Base-by-base conservation (phyloP, 2,888 invertebrate genomes). In the Schrankia costaestrigalis region DNA sequence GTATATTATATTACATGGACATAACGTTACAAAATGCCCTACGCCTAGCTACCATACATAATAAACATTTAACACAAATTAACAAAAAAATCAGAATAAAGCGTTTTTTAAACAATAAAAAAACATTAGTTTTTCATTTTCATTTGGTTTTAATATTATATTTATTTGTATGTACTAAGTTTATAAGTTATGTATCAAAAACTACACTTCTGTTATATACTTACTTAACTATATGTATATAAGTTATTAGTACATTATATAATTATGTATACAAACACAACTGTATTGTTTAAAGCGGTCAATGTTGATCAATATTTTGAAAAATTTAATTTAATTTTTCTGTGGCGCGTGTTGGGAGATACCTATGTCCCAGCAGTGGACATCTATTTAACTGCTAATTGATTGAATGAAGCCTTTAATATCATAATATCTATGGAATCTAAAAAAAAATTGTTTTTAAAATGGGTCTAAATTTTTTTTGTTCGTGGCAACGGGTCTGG, bases 161-260 rank as follows among this genome's bases (percentile, higher is more conserved):
- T 32, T 19, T 19, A 18, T 24, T 28, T 13, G 17, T 8, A 10
- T 30, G 26, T 11, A 26, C 23, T 31, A 28, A 33, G 0, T 11
- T 22, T 29, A 32, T 9, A 11, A 41, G 37, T 44, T 46, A 44
- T 34, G 49, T 66, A 61, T 65, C 46, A 63, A 63, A 62, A 63
- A 62, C 42, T n/a, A n/a, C n/a, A n/a, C n/a, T n/a, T n/a, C n/a
- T 30, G 35, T 33, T 39, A 38, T 25, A 26, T 45, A 26, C 14
- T n/a, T n/a, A n/a, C n/a, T n/a, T n/a, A n/a, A n/a, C 26, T 3
- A 8, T 41, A 9, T 28, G 31, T 44, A 34, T 23, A 41, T 45
- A 31, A 31, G 35, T 32, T 56, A 41, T 56, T 47, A 45, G 38
- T 47, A 26, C 35, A 40, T n/a, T n/a, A n/a, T n/a, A n/a, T n/a